Evolutionary conservation across 30 jellyfish, hydroid and myxozoan genomes (phyloP), one percentile per base, ranked within the genome.

Genomic region (Sanderia malayensis): DNA sequence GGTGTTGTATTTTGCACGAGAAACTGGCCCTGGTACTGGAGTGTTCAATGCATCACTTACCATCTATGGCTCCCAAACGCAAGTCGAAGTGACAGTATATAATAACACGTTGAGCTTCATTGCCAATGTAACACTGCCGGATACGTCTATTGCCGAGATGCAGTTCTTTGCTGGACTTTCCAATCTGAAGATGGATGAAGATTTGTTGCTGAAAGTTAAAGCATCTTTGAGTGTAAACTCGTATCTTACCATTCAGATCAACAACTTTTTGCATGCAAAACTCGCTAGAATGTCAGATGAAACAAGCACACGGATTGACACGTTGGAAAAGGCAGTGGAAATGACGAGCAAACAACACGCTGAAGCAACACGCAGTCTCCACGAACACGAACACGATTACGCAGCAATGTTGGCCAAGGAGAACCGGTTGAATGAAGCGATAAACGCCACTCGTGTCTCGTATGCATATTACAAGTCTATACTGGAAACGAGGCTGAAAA

Each of bases 41-140:
- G 28, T 41, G 19, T 73, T 83, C 63, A 83, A 73, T 26, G 87
- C 73, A 32, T 11, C 83, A 0, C 2, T 83, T 20, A 20, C 25
- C 0, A 41, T 83, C 29, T 83, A 71, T 65, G 95, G 73, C 1
- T 33, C 57, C 13, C 10, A 18, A 10, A 61, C 21, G 7, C 8
- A 18, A 0, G 81, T 55, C 9, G 27, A 27, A 15, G 83, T 83
- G 15, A 73, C n/a, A 8, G 53, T 72, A 20, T 33, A 29, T 15
- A 61, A 73, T 25, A 67, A 44, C 73, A 46, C 45, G 20, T 23
- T 83, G 23, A 58, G 23, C 24, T 71, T 83, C 24, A 31, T 73
- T 24, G 53, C 85, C 22, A 32, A 34, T 1, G 37, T 46, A 7
- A 2, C 9, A 30, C 82, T 83, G 7, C 85, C 85, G 1, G 85